Conservation (phyloP, 1,140 invertebrate genomes). For the Aethina tumida region DNA sequence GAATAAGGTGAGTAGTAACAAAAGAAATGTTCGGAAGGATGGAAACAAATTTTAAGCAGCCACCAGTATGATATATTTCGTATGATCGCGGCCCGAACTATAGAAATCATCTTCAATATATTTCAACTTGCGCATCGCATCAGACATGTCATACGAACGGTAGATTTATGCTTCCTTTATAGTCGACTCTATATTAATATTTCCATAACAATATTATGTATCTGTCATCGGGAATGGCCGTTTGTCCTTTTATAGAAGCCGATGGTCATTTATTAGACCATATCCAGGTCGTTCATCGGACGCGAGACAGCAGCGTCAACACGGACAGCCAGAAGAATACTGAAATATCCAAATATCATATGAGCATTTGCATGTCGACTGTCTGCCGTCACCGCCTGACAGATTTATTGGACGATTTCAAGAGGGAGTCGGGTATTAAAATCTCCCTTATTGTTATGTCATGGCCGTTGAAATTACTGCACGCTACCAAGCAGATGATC, state of each 20-base stretch:
- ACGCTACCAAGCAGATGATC: too few relatives aligned
- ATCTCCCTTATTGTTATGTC: slow-evolving; percentile 22
- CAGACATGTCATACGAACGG: neutral
- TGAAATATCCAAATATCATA: slow-evolving; percentile 24
- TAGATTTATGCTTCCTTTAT: slow-evolving; percentile 29
- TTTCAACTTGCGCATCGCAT: neutral
- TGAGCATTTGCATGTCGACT: slow-evolving; percentile 24
- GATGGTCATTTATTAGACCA: slow-evolving; percentile 25
- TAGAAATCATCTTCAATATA: neutral
- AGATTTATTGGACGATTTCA: slow-evolving; percentile 31
- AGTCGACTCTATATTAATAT: slow-evolving; percentile 30
- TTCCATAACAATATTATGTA: slow-evolving; percentile 33
- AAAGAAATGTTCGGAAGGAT: too few relatives aligned
- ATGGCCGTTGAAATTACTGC: too few relatives aligned
- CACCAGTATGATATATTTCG: too few relatives aligned
- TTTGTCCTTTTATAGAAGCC: slow-evolving; percentile 22
- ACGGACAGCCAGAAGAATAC: slow-evolving; percentile 7
- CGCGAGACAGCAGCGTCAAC: slow-evolving; percentile 18
- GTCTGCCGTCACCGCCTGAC: slow-evolving; percentile 22
- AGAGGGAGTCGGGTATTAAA: slow-evolving; percentile 25
- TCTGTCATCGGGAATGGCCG: slow-evolving; percentile 25
- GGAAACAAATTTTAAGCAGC: too few relatives aligned
- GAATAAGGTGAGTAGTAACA: too few relatives aligned
- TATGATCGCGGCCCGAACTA: neutral
- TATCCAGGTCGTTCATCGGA: slow-evolving; percentile 22